Evolutionary conservation across 2,888 invertebrate genomes (phyloP).

Genomic region (Nemapogon koenigi): DNA sequence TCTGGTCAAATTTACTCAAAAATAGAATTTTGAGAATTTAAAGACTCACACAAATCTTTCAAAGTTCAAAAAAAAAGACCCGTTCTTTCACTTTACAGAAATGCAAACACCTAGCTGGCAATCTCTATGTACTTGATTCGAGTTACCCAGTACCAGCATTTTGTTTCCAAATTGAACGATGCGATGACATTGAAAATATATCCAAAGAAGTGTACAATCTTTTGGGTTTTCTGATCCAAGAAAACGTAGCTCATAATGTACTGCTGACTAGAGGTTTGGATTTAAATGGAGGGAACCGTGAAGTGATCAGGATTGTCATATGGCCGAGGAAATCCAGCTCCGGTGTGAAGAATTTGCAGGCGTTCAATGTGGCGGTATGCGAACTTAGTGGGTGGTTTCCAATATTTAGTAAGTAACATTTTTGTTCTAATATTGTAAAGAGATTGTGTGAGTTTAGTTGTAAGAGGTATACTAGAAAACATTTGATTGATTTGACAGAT

Average conservation of each 20-base stretch:
- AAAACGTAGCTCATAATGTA: constrained; percentile 77
- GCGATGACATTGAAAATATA: constrained; percentile 26
- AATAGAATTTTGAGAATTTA: too few species aligned
- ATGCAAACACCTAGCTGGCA: constrained; percentile 55
- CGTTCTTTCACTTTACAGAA: constrained; percentile 58
- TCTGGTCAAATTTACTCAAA: too few species aligned
- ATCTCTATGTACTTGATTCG: constrained; percentile 50
- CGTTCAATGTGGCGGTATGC: constrained; percentile 75
- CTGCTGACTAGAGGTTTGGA: constrained; percentile 67
- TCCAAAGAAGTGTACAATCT: constrained; percentile 49
- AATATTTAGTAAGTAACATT: constrained; percentile 63
- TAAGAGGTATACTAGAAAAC: too few species aligned
- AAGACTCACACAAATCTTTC: too few species aligned
- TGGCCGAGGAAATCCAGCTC: constrained; percentile 68
- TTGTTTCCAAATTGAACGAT: constrained; percentile 64
- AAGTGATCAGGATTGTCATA: constrained; percentile 65
- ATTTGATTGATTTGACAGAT: too few species aligned
- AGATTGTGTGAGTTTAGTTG: too few species aligned
- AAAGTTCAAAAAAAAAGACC: too few species aligned
- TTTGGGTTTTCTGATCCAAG: constrained; percentile 62
- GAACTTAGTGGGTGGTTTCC: constrained; percentile 81
- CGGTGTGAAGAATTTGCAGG: constrained; percentile 61
- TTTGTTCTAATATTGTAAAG: too few species aligned
- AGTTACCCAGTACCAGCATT: constrained; percentile 73
- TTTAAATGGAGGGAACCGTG: constrained; percentile 21